Conservation (phyloP, 2,797 vertebrate species). For the Pachyuromys duprasi region DNA sequence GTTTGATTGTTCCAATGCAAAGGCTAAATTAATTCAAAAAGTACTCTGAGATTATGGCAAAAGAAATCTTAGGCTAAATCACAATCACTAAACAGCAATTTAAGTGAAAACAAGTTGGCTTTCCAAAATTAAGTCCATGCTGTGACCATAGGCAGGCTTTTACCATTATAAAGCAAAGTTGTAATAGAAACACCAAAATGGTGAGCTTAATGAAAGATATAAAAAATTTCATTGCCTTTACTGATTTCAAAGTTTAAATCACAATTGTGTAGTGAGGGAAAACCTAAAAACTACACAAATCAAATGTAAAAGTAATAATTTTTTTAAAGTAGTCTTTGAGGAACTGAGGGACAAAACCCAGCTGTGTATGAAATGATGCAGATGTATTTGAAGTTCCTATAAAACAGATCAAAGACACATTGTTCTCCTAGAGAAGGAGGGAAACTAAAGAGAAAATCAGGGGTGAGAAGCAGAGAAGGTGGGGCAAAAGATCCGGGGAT, state of each 20-base stretch:
- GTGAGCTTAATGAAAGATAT: not conserved
- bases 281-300: slow-evolving; percentile 41
- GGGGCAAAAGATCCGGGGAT: not conserved
- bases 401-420: slow-evolving; percentile 45
- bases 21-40: slow-evolving; percentile 85
- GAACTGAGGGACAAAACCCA: slow-evolving; percentile 42
- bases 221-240: slow-evolving; percentile 64
- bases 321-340: slow-evolving; percentile 56
- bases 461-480: not conserved
- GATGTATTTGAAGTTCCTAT: slow-evolving; percentile 39
- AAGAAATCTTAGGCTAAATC: slow-evolving; percentile 77
- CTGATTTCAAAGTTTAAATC: slow-evolving; percentile 65
- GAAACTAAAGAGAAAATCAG: not conserved
- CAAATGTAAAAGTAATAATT: slow-evolving; percentile 44
- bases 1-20: slow-evolving; percentile 87
- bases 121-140: slow-evolving; percentile 65
- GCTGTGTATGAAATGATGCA: slow-evolving; percentile 29
- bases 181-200: slow-evolving; percentile 52
- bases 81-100: slow-evolving; percentile 76
- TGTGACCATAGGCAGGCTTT: slow-evolving; percentile 48
- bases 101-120: slow-evolving; percentile 80
- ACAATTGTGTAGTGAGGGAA: slow-evolving; percentile 13
- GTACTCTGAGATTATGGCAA: slow-evolving; percentile 84
- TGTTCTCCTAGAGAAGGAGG: slow-evolving; percentile 9
- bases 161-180: slow-evolving; percentile 56